A percentile compares a stretch with the other conserved stretches of the same genome.
Conservation (phyloP, 1,140 invertebrate species). For the Micrasema minimum region DNA sequence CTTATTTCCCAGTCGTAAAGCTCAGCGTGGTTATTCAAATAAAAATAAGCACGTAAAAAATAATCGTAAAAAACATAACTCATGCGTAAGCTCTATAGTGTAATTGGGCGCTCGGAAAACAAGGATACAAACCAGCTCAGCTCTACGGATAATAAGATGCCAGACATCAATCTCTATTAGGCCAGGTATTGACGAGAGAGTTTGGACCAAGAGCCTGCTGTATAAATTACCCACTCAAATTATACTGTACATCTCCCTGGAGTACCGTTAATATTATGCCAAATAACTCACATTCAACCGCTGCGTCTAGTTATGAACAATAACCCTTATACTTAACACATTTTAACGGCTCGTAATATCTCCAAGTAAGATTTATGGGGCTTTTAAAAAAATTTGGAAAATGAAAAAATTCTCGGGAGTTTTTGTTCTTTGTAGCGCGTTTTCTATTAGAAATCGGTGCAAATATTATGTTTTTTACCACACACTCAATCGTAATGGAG, state of each 20-base stretch:
- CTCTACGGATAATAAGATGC: conserved; percentile 24
- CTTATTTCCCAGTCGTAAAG: neutral
- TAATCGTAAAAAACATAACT: conserved; percentile 38
- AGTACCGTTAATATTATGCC: conserved; percentile 14
- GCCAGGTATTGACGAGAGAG: conserved; percentile 34
- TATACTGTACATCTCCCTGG: neutral
- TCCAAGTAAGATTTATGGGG: too few species aligned
- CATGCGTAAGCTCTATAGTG: conserved; percentile 19
- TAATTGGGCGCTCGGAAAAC: conserved; percentile 25
- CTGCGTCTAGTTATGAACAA: too few species aligned
- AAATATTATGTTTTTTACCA: too few species aligned
- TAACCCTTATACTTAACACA: too few species aligned
- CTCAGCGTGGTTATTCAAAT: conserved; percentile 27
- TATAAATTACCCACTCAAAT: neutral
- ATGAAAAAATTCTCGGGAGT: too few species aligned
- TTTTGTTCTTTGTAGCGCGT: too few species aligned
- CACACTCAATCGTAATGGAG: too few species aligned
- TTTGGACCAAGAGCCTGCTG: neutral
- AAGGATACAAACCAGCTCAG: neutral
- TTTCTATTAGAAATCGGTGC: too few species aligned
- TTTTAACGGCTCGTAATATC: too few species aligned
- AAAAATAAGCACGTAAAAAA: conserved; percentile 33
- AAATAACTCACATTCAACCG: too few species aligned
- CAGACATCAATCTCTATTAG: conserved; percentile 35
- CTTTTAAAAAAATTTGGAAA: too few species aligned